phyloP scores from a whole-genome alignment of 2,888 invertebrate genomes.

The Argyresthia goedartella region DNA sequence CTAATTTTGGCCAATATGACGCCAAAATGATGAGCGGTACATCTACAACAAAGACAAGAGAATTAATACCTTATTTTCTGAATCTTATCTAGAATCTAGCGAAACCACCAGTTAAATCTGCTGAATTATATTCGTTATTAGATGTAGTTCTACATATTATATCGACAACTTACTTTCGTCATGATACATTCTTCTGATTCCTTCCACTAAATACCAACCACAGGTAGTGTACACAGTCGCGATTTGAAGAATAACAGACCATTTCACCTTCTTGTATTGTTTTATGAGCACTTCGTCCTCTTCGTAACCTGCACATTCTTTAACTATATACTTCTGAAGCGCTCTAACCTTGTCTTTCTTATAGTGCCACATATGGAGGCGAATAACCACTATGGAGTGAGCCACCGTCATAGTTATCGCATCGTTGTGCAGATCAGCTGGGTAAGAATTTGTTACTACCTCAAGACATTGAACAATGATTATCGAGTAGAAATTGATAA shows the following conservation, averaged over 20 bases:
- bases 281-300: not conserved
- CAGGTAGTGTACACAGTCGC: not conserved
- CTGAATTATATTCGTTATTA: no score
- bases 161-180: not conserved
- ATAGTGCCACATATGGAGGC: not conserved
- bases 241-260: not conserved
- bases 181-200: not conserved
- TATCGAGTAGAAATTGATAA: not conserved
- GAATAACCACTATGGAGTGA: not conserved
- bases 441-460: not conserved
- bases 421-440: slow-evolving; percentile 6
- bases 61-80: not conserved
- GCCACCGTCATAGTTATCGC: not conserved
- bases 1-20: not conserved
- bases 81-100: not conserved
- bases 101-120: no score
- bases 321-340: not conserved
- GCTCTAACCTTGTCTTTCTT: not conserved
- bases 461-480: not conserved
- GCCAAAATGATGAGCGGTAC: not conserved
- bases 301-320: not conserved
- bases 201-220: not conserved
- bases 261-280: not conserved
- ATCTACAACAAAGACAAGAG: not conserved
- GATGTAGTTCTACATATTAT: not conserved